These are phyloP conservation scores for Lophius piscatorius DNA, from an alignment of 2,113 vertebrate species.

Conservation along the genomic window DNA sequence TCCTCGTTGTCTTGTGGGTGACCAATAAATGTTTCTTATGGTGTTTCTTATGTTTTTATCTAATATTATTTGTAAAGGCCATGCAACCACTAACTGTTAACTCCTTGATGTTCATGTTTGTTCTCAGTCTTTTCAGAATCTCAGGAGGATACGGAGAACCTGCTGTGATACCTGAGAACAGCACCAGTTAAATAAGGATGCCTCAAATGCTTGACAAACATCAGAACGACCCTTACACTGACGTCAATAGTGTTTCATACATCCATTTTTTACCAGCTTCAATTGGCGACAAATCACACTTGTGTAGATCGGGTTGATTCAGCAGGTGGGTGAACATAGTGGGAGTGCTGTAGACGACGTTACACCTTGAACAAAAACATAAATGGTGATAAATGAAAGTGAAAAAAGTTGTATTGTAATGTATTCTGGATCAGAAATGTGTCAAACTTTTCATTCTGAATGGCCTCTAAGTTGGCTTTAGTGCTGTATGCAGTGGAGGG, in stretches of 20 bases:
- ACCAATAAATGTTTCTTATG: constrained; percentile 88
- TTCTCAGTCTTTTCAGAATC: too few relatives aligned
- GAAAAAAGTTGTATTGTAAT: neutral
- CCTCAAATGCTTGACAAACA: neutral
- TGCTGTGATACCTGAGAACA: too few relatives aligned
- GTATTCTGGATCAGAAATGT: accelerated
- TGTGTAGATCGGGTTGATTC: constrained; percentile 80
- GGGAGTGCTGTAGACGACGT: constrained; percentile 84
- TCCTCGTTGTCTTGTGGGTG: constrained; percentile 79
- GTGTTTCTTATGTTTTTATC: too few relatives aligned
- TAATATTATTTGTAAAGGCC: too few relatives aligned
- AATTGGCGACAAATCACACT: constrained; percentile 82
- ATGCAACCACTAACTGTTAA: too few relatives aligned
- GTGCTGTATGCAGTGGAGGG: constrained; percentile 81
- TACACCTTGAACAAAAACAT: constrained; percentile 75
- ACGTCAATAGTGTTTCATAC: neutral
- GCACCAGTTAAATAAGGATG: neutral
- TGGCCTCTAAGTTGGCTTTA: constrained; percentile 81
- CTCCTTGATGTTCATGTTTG: too few relatives aligned
- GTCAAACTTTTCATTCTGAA: constrained; percentile 86
- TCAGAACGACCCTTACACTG: neutral
- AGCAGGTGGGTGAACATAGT: constrained; percentile 94
- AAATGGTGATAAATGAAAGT: neutral
- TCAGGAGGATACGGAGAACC: too few relatives aligned
- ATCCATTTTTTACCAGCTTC: constrained; percentile 80